Evolutionary conservation across 2,888 invertebrate species (phyloP).

Genomic region (Meiosimyza platycephala): DNA sequence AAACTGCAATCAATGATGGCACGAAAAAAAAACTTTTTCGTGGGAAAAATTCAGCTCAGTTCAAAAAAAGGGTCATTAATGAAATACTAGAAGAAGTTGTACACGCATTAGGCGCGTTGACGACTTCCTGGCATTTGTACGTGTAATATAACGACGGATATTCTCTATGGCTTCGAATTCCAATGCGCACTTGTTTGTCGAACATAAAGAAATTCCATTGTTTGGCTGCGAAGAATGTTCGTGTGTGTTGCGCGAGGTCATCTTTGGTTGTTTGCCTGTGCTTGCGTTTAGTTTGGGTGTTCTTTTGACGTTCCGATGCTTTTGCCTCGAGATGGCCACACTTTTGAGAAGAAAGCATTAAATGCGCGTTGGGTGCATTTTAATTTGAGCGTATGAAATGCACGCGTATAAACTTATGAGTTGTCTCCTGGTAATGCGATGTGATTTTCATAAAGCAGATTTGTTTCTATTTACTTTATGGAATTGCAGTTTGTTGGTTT

Average conservation of each 20-base stretch:
- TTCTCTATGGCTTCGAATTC: neutral
- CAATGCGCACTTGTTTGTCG: conserved; percentile 23
- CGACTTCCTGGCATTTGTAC: conserved; percentile 13
- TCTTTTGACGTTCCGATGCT: conserved; percentile 33
- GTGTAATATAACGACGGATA: conserved; percentile 5
- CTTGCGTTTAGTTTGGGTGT: conserved; percentile 22
- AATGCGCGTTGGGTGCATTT: neutral
- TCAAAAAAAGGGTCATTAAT: conserved; percentile 13
- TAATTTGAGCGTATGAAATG: conserved; percentile 21
- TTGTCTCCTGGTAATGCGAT: no score
- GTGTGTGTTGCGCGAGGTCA: conserved; percentile 40
- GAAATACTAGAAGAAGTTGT: conserved; percentile 6
- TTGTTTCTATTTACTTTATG: no score
- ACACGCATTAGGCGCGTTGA: neutral
- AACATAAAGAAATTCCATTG: neutral
- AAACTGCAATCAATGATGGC: neutral
- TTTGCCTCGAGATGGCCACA: conserved; percentile 59
- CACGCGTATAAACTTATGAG: neutral
- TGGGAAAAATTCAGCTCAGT: conserved; percentile 9
- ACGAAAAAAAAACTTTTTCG: conserved; percentile 26
- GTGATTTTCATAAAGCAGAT: no score
- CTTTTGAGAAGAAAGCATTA: conserved; percentile 46
- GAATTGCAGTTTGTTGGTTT: no score
- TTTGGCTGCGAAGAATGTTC: conserved; percentile 16
- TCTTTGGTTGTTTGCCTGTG: conserved; percentile 25